Conservation (phyloP, 2,888 invertebrate genomes). For the Chalcis sispes region DNA sequence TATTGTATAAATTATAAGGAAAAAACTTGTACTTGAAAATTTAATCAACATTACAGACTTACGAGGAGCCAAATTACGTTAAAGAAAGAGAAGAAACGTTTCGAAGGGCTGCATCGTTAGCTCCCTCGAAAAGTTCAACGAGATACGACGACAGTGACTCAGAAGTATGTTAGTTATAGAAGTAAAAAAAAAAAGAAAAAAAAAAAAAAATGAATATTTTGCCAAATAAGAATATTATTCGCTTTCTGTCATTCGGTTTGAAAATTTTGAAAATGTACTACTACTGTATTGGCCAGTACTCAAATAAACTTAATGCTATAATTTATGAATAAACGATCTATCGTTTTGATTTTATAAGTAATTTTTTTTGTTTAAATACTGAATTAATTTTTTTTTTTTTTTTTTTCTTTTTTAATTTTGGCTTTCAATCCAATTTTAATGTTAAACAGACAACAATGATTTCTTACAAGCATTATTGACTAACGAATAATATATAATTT, state of each 20-base stretch:
- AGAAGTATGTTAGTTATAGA: constrained; percentile 68
- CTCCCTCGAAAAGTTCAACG: constrained; percentile 66
- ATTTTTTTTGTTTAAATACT: too few species aligned
- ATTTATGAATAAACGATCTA: not conserved
- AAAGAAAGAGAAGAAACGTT: constrained; percentile 60
- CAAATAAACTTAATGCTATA: constrained; percentile 48
- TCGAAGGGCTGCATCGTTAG: constrained; percentile 63
- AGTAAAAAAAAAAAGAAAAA: too few species aligned
- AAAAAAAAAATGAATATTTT: constrained; percentile 34
- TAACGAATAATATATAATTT: too few species aligned
- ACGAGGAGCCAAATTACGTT: constrained; percentile 73
- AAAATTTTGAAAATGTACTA: constrained; percentile 36
- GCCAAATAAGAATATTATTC: constrained; percentile 15
- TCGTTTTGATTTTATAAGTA: constrained; percentile 30
- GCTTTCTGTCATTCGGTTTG: not conserved
- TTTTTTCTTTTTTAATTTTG: too few species aligned
- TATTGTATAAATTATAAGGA: too few species aligned
- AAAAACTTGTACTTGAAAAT: too few species aligned
- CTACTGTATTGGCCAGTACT: constrained; percentile 39
- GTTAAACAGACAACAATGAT: too few species aligned
- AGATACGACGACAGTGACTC: constrained; percentile 72
- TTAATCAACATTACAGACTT: constrained; percentile 76
- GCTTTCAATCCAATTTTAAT: not conserved
- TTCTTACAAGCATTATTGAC: too few species aligned
- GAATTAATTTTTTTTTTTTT: too few species aligned